Conservation (phyloP, 92 coral and sea anemone genomes). For the Chrysogorgia sp. region DNA sequence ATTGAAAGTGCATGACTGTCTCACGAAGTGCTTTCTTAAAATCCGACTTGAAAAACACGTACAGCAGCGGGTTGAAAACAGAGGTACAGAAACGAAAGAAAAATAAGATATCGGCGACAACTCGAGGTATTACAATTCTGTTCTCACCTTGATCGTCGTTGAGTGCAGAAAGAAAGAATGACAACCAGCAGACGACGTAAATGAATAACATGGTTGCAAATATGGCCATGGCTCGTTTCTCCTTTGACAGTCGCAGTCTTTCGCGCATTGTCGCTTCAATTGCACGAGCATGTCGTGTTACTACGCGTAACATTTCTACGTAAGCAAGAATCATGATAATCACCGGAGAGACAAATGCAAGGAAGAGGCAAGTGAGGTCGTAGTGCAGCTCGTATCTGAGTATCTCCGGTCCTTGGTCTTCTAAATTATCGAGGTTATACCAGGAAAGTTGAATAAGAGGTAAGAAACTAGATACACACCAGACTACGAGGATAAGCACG, state of each 20-base stretch:
- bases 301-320: conserved; percentile 27
- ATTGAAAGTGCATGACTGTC: conserved; percentile 3
- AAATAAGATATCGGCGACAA: neutral
- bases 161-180: conserved; percentile 24
- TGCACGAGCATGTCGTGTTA: conserved; percentile 33
- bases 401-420: neutral
- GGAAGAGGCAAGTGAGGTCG: conserved; percentile 24
- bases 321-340: conserved; percentile 29
- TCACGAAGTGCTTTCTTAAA: conserved; percentile 36
- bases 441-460: conserved; percentile 32
- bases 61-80: conserved; percentile 28
- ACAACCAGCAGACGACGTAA: conserved; percentile 31
- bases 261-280: conserved; percentile 36
- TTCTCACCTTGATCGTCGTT: neutral
- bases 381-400: conserved; percentile 11
- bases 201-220: conserved; percentile 32
- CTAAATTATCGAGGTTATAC: conserved; percentile 22
- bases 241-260: conserved; percentile 1
- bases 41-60: conserved; percentile 41
- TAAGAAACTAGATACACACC: conserved; percentile 7
- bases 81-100: conserved; percentile 41
- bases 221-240: conserved; percentile 36
- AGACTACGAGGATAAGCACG: neutral
- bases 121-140: neutral
- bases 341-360: conserved; percentile 13